Conservation (phyloP, 2,113 vertebrate genomes). For the Pycnonotus jocosus region DNA sequence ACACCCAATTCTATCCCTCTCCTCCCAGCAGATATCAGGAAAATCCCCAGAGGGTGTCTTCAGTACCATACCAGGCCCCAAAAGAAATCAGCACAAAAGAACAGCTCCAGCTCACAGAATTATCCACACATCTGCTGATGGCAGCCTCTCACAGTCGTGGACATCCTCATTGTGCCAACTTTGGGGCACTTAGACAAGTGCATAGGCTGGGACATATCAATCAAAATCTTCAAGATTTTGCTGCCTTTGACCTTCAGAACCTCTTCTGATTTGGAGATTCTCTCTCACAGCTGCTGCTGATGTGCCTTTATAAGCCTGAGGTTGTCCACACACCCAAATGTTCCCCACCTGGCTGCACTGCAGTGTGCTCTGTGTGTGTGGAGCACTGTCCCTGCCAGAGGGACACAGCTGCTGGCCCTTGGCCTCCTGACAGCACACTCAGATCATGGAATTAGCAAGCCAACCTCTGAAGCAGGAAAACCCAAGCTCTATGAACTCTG, state of each 20-base stretch:
- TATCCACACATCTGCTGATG: neutral
- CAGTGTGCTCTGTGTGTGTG: rapidly evolving
- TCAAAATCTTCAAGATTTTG: neutral
- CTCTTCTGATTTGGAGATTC: neutral
- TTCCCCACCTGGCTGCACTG: neutral
- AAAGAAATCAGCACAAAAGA: neutral
- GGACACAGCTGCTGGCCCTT: neutral
- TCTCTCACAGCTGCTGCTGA: neutral
- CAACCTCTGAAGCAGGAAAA: neutral
- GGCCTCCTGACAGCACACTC: neutral
- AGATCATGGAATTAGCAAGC: neutral
- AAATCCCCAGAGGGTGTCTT: neutral
- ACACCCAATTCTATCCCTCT: neutral
- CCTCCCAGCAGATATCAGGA: neutral
- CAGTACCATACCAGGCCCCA: rapidly evolving
- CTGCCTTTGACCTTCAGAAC: neutral
- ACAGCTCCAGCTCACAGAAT: neutral
- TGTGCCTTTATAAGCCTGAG: neutral
- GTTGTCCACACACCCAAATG: rapidly evolving
- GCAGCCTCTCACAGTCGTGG: neutral
- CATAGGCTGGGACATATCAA: neutral
- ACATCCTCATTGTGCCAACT: neutral
- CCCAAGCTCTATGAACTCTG: neutral
- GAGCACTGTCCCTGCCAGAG: neutral
- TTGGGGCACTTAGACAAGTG: neutral